Base-by-base conservation (phyloP, 1,140 invertebrate species). In the Druon quercuslanigerum region DNA sequence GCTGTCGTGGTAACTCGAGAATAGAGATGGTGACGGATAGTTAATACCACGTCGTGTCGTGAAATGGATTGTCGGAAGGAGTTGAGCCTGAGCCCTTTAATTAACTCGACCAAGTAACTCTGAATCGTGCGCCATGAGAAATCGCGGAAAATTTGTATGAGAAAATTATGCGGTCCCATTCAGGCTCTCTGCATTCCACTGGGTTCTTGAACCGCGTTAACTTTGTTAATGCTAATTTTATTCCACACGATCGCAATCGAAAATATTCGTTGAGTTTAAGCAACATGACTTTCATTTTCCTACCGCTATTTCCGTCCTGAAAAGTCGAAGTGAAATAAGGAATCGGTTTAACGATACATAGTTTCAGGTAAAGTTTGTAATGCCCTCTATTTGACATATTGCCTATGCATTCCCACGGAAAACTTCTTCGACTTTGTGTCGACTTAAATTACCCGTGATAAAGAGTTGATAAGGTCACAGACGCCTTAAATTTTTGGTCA, bases 211-310 rank as follows among this genome's bases (percentile, higher is more conserved):
- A 46, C 40, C 8, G 40, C 40, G 40, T 46, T 11, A 46, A 6
- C 8, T 60, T 25, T 60, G 11, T 33, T 56, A 60, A 60, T 60
- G 57, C 20, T 25, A 60, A 60, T 33, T 60, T 60, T 60, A 60
- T 60, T 60, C 57, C 20, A 40, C 19, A 25, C 57, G 19, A 60
- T 60, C 20, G 57, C 33, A 60, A 60, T 60, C 25, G 57, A 60
- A 60, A 60, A 60, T 60, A 60, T 60, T 60, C 57, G 57, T 33
- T 33, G 57, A 33, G 57, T 60, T 60, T 19, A 33, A 60, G 14
- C 57, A 60, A 60, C 57, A 60, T 60, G 20, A 60, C 57, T 60
- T 60, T 60, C 57, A 60, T 60, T 60, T 60, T 60, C 20, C 57
- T 60, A 40, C 57, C 57, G 20, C 20, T 25, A 60, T 60, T 60